Evolutionary conservation across 1,140 invertebrate genomes (phyloP).

Genomic region (Triops cancriformis): DNA sequence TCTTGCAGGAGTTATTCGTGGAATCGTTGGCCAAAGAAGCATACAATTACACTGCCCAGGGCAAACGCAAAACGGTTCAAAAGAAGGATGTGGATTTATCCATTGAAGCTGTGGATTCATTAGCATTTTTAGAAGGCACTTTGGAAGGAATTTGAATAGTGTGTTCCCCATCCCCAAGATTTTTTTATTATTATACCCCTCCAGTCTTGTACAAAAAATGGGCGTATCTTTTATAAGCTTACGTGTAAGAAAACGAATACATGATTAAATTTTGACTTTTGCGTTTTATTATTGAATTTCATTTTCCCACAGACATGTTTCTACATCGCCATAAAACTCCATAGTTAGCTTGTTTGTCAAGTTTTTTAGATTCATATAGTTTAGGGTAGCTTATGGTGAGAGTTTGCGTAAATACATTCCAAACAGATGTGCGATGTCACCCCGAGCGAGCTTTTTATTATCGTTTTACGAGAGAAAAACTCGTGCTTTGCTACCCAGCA

Average conservation of each 20-base stretch:
- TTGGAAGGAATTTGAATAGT: constrained; percentile 42
- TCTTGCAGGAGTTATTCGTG: constrained; percentile 71
- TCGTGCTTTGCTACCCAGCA: neutral
- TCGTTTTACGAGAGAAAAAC: neutral
- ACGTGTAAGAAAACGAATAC: neutral
- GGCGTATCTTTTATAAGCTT: neutral
- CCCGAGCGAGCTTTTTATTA: neutral
- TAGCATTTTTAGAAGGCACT: constrained; percentile 70
- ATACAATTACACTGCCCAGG: constrained; percentile 55
- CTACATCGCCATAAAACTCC: neutral
- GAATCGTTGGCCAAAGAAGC: constrained; percentile 68
- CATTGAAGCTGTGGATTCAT: constrained; percentile 58
- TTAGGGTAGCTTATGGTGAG: neutral
- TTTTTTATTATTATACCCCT: neutral
- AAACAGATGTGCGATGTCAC: constrained; percentile 9
- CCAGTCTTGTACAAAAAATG: neutral
- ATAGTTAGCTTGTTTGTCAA: neutral
- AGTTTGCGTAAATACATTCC: neutral
- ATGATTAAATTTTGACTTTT: neutral
- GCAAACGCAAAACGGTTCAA: constrained; percentile 71
- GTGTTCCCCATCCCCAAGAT: neutral
- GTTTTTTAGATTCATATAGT: neutral
- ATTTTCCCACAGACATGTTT: neutral
- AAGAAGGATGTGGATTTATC: constrained; percentile 68
- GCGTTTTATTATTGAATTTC: neutral